Conservation (phyloP, 2,888 invertebrate genomes). For the Chaetoderma sp. region DNA sequence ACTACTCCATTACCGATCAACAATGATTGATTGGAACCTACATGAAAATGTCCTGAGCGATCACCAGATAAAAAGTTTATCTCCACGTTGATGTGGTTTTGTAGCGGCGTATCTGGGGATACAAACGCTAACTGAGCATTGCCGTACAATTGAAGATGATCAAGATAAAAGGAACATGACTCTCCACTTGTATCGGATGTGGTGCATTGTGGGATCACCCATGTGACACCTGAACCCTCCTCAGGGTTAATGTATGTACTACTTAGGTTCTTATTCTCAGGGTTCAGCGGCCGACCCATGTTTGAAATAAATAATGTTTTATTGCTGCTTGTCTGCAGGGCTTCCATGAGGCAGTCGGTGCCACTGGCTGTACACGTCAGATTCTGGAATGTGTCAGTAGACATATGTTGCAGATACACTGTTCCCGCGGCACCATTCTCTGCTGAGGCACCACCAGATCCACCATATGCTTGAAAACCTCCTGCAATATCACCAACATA, state of each 20-base stretch:
- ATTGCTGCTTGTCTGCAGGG: constrained; percentile 30
- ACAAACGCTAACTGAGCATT: constrained; percentile 18
- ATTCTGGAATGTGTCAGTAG: constrained; percentile 17
- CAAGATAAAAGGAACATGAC: constrained; percentile 30
- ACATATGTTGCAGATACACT: constrained; percentile 47
- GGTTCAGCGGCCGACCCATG: constrained; percentile 12
- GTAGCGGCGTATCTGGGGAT: constrained; percentile 12
- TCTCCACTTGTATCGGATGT: too few relatives aligned
- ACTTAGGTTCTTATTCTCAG: constrained; percentile 35
- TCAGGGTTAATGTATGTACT: constrained; percentile 30
- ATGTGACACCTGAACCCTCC: constrained; percentile 38
- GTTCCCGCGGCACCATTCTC: constrained; percentile 54
- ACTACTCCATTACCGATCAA: constrained; percentile 44
- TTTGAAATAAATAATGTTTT: constrained; percentile 10
- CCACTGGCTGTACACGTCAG: constrained; percentile 39
- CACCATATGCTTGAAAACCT: constrained; percentile 42
- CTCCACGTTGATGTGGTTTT: constrained; percentile 32
- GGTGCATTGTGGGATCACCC: constrained; percentile 49
- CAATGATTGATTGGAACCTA: constrained; percentile 50
- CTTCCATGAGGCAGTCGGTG: constrained; percentile 47
- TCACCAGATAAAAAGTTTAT: constrained; percentile 43
- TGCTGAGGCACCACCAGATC: constrained; percentile 36
- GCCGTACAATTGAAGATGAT: constrained; percentile 27
- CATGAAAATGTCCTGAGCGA: constrained; percentile 43
- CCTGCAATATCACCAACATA: constrained; percentile 32